Evolutionary conservation across 2,797 vertebrate species (phyloP).

Genomic region (Masticophis lateralis): DNA sequence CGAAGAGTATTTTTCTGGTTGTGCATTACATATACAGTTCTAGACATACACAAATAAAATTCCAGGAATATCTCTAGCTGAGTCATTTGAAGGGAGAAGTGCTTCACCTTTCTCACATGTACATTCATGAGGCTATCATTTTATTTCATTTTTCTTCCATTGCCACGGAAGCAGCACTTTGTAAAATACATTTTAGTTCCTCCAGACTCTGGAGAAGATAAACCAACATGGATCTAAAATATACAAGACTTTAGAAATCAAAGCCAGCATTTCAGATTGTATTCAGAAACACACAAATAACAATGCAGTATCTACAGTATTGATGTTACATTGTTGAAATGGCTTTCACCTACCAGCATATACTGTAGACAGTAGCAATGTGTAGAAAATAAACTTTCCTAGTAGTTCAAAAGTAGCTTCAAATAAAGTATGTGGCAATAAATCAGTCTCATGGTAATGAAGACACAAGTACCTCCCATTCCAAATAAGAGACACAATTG

Average conservation of each 20-base stretch:
- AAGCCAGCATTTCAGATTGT: background rate
- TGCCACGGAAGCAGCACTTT: background rate
- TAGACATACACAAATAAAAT: background rate
- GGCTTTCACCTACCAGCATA: background rate
- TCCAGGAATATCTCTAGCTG: background rate
- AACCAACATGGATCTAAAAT: background rate
- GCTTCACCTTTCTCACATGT: background rate
- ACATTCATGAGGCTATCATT: background rate
- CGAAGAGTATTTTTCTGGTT: background rate
- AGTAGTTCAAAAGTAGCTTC: background rate
- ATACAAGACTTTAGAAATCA: background rate
- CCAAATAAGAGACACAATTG: background rate
- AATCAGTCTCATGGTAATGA: background rate
- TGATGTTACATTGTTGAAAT: background rate
- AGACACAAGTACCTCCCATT: background rate
- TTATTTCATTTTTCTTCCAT: background rate
- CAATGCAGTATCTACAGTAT: background rate
- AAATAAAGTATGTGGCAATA: background rate
- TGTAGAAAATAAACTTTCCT: background rate
- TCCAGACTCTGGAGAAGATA: background rate
- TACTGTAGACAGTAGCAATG: background rate
- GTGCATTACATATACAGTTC: background rate
- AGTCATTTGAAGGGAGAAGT: background rate
- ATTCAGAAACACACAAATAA: background rate
- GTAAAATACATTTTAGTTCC: background rate